Conservation (phyloP, 2,113 vertebrate species). For the Athene cunicularia region DNA sequence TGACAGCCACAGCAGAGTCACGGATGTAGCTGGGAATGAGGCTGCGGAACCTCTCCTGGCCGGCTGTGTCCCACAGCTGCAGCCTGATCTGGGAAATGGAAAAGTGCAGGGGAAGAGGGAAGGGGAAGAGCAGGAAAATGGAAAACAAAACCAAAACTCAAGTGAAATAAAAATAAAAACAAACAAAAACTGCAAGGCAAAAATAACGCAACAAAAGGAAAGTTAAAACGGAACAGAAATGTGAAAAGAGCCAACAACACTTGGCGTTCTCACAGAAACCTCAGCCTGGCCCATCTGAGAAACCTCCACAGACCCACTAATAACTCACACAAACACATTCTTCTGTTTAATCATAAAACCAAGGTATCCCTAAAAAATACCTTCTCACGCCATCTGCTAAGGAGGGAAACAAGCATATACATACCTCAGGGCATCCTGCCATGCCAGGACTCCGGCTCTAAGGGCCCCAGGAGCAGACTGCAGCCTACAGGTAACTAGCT, state of each 20-base stretch:
- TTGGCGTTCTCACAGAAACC: not conserved
- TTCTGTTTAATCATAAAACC: not conserved
- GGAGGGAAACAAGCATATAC: not conserved
- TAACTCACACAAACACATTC: not conserved
- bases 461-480: not conserved
- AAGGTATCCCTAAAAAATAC: not conserved
- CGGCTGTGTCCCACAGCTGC: conserved; percentile 92
- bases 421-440: not conserved
- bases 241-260: not conserved
- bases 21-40: conserved; percentile 94
- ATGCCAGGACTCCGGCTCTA: not conserved
- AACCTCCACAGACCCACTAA: not conserved
- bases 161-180: conserved; percentile 58
- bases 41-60: conserved; percentile 92
- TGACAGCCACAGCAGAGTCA: conserved; percentile 90
- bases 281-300: not conserved
- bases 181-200: conserved; percentile 6
- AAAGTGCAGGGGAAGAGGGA: conserved; percentile 61
- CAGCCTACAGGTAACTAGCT: not conserved
- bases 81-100: conserved; percentile 77
- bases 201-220: conserved; percentile 37
- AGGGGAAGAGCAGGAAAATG: conserved; percentile 45
- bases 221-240: conserved; percentile 29
- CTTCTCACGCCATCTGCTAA: not conserved
- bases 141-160: conserved; percentile 65